Evolutionary conservation across 2,113 vertebrate genomes (phyloP).

Genomic region (Chunga burmeisteri): DNA sequence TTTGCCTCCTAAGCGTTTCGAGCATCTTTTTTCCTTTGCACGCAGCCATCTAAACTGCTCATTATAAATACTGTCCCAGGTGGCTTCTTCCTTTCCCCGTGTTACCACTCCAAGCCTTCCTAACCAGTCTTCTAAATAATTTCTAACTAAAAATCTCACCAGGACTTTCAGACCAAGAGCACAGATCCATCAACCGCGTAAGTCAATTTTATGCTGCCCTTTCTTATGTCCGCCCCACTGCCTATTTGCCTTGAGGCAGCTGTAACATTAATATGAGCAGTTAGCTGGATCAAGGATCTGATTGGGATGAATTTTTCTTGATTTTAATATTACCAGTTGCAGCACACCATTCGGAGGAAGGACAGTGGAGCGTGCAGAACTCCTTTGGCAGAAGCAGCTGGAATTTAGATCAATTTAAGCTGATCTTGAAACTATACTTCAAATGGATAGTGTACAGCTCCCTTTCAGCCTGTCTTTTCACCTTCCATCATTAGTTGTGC

Average conservation of each 20-base stretch:
- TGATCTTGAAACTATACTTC: neutral
- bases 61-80: neutral
- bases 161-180: neutral
- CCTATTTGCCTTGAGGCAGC: neutral
- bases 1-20: neutral
- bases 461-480: neutral
- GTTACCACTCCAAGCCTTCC: neutral
- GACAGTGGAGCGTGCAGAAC: neutral
- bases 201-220: neutral
- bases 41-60: neutral
- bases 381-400: neutral
- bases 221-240: fast-evolving
- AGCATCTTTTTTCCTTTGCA: neutral
- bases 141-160: conserved; percentile 5
- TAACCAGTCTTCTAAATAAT: neutral
- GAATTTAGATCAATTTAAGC: neutral
- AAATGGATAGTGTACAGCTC: neutral
- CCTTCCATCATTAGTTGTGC: neutral
- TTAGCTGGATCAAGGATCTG: neutral
- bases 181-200: neutral
- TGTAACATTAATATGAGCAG: neutral
- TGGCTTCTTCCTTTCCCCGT: neutral
- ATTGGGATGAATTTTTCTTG: neutral
- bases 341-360: neutral
- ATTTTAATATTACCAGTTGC: neutral